phyloP scores from a whole-genome alignment of 2,113 vertebrate species.

The Globicephala melas region DNA sequence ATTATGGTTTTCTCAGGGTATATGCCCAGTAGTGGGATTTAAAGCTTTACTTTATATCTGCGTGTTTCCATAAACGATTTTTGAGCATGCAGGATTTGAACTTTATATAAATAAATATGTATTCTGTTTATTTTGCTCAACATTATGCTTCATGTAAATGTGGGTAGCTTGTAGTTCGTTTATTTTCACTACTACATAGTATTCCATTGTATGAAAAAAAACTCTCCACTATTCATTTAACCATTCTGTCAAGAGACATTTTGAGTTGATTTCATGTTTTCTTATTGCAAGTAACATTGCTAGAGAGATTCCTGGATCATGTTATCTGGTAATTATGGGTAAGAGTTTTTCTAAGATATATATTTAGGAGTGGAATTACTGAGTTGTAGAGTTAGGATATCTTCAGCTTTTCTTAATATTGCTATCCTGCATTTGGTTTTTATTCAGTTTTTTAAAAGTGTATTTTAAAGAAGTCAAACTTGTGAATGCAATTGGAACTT shows the following conservation, averaged over 20 bases:
- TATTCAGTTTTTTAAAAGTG: background rate
- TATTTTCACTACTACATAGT: background rate
- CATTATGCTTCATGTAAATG: background rate
- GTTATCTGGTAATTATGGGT: background rate
- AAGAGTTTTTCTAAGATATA: background rate
- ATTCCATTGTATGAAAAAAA: background rate
- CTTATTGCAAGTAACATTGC: background rate
- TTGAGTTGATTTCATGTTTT: background rate
- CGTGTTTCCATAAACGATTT: background rate
- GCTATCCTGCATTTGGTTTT: background rate
- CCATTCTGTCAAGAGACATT: background rate
- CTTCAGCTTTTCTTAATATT: background rate
- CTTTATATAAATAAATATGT: background rate
- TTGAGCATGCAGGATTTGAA: background rate
- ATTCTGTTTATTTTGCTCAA: constrained; percentile 2
- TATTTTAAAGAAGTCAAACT: background rate
- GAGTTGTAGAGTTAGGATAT: background rate
- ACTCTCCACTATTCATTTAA: background rate
- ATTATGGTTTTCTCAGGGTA: no score
- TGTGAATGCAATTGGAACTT: background rate
- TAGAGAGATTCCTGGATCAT: background rate
- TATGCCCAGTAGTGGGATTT: background rate
- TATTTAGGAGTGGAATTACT: background rate
- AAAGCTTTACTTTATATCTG: background rate
- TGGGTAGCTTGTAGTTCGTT: background rate